A percentile compares a stretch with the other conserved stretches of the same genome.
phyloP scores from a whole-genome alignment of 2,888 invertebrate genomes.

The Dolichomitus sp. region DNA sequence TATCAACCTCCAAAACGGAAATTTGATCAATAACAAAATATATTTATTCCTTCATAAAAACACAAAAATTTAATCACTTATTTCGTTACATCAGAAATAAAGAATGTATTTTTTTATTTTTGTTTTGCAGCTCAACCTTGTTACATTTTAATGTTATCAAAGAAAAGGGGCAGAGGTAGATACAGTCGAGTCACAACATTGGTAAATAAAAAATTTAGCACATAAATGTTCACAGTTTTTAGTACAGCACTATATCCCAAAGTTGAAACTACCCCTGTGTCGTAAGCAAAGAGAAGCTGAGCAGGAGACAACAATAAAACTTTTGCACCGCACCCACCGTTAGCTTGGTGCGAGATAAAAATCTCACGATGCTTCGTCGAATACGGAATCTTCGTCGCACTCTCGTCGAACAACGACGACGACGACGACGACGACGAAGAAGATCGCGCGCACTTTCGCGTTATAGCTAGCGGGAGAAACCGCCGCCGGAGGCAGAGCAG shows the following conservation, averaged over 20 bases:
- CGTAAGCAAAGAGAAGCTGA: neutral
- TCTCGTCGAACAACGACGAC: conserved; percentile 66
- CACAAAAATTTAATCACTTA: neutral
- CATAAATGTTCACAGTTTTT: conserved; percentile 16
- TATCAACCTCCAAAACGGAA: neutral
- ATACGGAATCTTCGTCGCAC: conserved; percentile 44
- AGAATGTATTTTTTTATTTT: neutral
- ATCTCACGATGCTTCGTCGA: conserved; percentile 34
- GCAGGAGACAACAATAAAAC: conserved; percentile 16
- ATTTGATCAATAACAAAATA: neutral
- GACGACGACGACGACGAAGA: conserved; percentile 63
- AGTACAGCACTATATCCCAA: neutral
- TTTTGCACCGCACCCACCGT: conserved; percentile 12
- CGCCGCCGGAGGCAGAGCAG: conserved; percentile 63
- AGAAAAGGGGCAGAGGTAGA: neutral
- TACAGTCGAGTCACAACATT: neutral
- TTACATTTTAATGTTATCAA: neutral
- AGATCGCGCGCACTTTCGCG: conserved; percentile 61
- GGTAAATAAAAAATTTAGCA: neutral
- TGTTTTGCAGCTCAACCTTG: neutral
- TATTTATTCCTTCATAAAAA: neutral
- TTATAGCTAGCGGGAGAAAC: conserved; percentile 66
- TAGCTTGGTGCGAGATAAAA: conserved; percentile 25
- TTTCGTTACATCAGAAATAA: neutral
- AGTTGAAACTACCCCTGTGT: neutral